Base-by-base conservation (phyloP, 2,888 invertebrate genomes). In the Ischnura elegans region DNA sequence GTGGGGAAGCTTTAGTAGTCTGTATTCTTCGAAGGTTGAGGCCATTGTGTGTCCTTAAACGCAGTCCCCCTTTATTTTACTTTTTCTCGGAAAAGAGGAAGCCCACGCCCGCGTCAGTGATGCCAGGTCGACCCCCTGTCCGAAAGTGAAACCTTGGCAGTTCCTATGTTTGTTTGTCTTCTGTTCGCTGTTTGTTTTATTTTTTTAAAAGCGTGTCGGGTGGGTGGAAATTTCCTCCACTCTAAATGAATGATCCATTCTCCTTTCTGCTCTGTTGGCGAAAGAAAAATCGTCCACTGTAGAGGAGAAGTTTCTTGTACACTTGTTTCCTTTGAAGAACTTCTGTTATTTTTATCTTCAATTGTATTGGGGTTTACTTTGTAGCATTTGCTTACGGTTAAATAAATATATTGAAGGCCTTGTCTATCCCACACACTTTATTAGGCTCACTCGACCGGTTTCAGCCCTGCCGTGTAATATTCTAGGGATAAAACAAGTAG, bases 51-150 rank as follows among this genome's bases (percentile, higher is more conserved):
- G 76, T 76, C n/a, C n/a, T 36, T 25, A 76, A 76, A 36, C 29
- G 36, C 10, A 36, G 36, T 76, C 76, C n/a, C 61, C 61, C 5
- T 61, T 21, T 61, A 61, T 61, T 61, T 61, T 76, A n/a, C 36
- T 76, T 36, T 6, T 76, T 76, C 76, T 76, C 36, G 76, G 76
- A 76, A 76, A 76, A 13, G 76, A 76, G 76, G 76, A 76, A 76
- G 36, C 29, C 76, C n/a, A 76, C 76, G 76, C 76, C 76, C 76
- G 25, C 36, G 29, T 76, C 13, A 36, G 36, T 76, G 36, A 76
- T 76, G 76, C 6, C 36, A 76, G 36, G 29, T 36, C 76, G 76
- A 25, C 61, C n/a, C 36, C 36, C n/a, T 76, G 76, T 76, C 76
- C 76, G 76, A 76, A 76, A 76, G 76, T 36, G 76, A 76, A 76